A percentile compares a stretch with the other conserved stretches of the same genome.
Conservation (phyloP, 2,797 vertebrate species). For the Graptemys geographica region DNA sequence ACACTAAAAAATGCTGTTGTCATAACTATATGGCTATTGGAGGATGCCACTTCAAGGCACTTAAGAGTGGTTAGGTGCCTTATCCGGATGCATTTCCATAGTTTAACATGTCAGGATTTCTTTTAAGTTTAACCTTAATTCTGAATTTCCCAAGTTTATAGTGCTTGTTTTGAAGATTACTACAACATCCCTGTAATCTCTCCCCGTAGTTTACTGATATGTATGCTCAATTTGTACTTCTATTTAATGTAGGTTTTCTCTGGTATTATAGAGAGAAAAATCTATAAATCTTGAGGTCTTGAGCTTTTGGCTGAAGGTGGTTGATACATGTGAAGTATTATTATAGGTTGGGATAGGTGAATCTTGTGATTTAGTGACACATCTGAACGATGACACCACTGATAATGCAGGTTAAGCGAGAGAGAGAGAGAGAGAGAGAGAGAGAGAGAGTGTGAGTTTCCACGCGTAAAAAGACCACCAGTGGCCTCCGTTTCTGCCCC, state of each 20-base stretch:
- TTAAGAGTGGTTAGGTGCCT: neutral
- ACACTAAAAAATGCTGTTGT: fast-evolving
- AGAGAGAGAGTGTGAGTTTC: neutral
- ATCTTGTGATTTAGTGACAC: neutral
- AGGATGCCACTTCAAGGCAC: neutral
- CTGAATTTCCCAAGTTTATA: neutral
- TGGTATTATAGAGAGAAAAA: neutral
- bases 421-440: neutral
- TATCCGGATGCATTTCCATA: neutral
- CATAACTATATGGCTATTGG: neutral
- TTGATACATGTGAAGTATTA: neutral
- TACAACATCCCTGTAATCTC: neutral
- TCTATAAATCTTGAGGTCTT: neutral
- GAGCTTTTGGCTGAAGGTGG: neutral
- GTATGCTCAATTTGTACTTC: neutral
- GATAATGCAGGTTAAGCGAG: neutral
- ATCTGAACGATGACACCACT: neutral
- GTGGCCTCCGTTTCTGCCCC: neutral
- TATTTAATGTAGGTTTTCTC: neutral
- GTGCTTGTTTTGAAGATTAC: too few relatives aligned
- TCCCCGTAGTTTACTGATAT: neutral
- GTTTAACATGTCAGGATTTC: neutral
- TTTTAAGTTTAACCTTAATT: neutral
- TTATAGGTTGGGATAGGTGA: fast-evolving
- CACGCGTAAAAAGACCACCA: neutral